Conservation (phyloP, 2,113 vertebrate species). For the Pachyramphus minor region DNA sequence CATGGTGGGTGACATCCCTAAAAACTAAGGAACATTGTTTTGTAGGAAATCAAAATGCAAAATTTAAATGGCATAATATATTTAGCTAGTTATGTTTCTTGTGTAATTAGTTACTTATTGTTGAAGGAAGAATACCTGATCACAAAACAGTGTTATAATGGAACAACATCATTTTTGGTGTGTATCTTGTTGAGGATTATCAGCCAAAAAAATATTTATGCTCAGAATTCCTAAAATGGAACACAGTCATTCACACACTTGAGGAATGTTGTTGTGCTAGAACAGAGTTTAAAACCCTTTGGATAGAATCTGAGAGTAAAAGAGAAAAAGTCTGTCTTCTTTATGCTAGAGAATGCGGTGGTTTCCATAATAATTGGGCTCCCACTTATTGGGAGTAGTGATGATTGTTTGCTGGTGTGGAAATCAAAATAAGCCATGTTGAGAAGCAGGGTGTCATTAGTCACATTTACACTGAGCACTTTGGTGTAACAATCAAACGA, state of each 20-base stretch:
- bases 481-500: neutral
- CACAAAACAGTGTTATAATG: neutral
- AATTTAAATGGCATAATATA: neutral
- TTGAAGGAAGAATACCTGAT: neutral
- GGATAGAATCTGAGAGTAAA: neutral
- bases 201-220: neutral
- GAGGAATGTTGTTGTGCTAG: neutral
- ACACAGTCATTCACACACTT: neutral
- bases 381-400: neutral
- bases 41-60: neutral
- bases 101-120: neutral
- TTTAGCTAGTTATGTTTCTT: neutral
- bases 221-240: neutral
- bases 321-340: neutral
- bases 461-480: neutral
- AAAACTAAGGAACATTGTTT: slow-evolving; percentile 14
- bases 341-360: neutral
- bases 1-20: neutral
- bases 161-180: neutral
- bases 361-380: neutral
- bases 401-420: neutral
- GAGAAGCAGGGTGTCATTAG: neutral
- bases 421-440: neutral
- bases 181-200: neutral
- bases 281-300: neutral